These are phyloP conservation scores for Aphelocoma californica DNA, from an alignment of 2,797 vertebrate genomes.

Conservation along the genomic window DNA sequence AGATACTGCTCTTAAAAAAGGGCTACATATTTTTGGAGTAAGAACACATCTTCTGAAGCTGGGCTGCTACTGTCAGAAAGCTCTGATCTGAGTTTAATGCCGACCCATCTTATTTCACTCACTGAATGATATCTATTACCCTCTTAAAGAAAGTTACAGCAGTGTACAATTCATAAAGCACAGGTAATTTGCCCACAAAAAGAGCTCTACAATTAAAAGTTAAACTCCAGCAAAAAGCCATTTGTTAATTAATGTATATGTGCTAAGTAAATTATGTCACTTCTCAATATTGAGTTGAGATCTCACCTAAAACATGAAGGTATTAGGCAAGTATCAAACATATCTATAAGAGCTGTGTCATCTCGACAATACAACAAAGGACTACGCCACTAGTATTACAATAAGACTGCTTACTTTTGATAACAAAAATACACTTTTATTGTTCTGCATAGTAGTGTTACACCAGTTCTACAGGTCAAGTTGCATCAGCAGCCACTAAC, in stretches of 20 bases:
- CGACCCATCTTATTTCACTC: background rate
- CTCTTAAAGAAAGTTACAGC: background rate
- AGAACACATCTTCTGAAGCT: background rate
- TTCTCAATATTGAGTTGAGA: background rate
- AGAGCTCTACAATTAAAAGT: background rate
- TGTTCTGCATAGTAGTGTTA: background rate
- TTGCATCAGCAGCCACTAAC: background rate
- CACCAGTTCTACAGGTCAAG: background rate
- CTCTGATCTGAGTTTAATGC: background rate
- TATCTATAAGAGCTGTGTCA: background rate
- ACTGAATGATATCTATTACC: background rate
- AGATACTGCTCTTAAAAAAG: conserved; percentile 14
- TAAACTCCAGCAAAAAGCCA: background rate
- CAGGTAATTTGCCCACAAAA: background rate
- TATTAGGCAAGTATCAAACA: background rate
- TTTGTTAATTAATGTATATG: background rate
- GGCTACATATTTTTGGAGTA: background rate
- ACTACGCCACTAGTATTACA: background rate
- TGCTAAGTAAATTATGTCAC: background rate
- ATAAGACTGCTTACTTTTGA: background rate
- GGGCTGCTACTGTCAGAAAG: background rate
- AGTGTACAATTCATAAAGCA: background rate
- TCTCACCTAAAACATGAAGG: background rate
- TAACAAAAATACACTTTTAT: background rate
- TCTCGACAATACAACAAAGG: background rate